These are phyloP conservation scores for Branchinecta lynchi DNA, from an alignment of 1,140 invertebrate species.

Conservation along the genomic window DNA sequence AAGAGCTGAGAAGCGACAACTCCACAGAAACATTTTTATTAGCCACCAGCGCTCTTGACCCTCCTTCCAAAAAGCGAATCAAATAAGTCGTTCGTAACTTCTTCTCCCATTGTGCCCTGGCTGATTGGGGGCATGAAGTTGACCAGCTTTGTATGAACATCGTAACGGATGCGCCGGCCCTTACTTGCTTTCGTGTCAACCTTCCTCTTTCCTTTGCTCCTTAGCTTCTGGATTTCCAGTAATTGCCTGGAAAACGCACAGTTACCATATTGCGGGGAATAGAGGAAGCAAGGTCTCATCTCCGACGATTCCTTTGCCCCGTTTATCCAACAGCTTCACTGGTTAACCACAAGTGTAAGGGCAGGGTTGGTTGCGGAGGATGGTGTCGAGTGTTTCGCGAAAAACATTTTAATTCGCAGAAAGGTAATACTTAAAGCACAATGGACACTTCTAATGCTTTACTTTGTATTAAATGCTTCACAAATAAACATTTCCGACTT, in stretches of 20 bases:
- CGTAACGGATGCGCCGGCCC: conserved; percentile 74
- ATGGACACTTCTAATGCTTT: too few relatives aligned
- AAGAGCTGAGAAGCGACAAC: too few relatives aligned
- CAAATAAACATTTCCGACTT: too few relatives aligned
- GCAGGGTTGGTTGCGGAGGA: too few relatives aligned
- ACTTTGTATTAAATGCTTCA: too few relatives aligned
- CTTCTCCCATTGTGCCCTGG: conserved; percentile 50
- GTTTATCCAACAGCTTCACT: too few relatives aligned
- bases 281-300: neutral
- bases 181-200: conserved; percentile 83
- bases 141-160: conserved; percentile 72
- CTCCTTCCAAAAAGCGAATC: conserved; percentile 56
- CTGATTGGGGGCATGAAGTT: conserved; percentile 83
- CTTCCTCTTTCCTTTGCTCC: conserved; percentile 74
- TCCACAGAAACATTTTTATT: too few relatives aligned
- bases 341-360: too few relatives aligned
- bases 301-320: neutral
- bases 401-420: too few relatives aligned
- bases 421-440: too few relatives aligned
- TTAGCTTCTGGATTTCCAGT: conserved; percentile 74
- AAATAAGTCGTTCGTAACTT: conserved; percentile 61
- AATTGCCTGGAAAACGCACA: conserved; percentile 44
- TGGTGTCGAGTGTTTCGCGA: too few relatives aligned
- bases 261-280: neutral
- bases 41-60: neutral